Evolutionary conservation across 2,888 invertebrate species (phyloP), one percentile per base, ranked within the genome.

Genomic region (Neoascia interrupta): DNA sequence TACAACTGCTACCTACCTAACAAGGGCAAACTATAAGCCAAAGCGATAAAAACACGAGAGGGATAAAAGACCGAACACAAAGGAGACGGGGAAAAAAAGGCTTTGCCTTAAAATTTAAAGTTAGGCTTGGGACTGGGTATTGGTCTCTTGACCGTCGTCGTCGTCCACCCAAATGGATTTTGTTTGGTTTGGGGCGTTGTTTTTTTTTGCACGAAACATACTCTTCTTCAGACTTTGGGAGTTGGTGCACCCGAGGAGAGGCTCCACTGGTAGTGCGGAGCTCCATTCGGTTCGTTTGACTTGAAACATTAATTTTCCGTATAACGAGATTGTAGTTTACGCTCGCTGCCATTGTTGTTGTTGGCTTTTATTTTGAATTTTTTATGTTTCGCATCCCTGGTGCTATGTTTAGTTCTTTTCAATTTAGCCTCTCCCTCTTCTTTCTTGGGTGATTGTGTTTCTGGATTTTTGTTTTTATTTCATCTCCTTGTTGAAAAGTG

Each of bases 261-360:
- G 28, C 6, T 26, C 23, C 26, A 39, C 19, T 54, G 49, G n/a
- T 19, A 21, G 28, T 66, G 37, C 53, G 58, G 56, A 39, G 74
- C 56, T 75, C 19, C 72, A 15, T 73, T 61, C 72, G 79, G 61
- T 79, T 79, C 79, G 79, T 79, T 79, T 79, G 73, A 79, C 79
- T 61, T 61, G 73, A 68, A 79, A 79, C 79, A 79, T 79, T 79
- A 79, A 79, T 79, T 79, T 73, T 79, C 66, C 66, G 66, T 79
- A 79, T 73, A 79, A 79, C 72, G 60, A 73, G 79, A 73, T 79
- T 72, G 79, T 72, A 73, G 79, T 73, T 73, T 73, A 79, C 61
- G 72, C 61, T 68, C 61, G 31, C 23, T 56, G 54, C 49, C 41
- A 73, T 73, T 73, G 72, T 79, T 73, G 76, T 70, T 72, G 72